phyloP scores from a whole-genome alignment of 2,113 vertebrate species.

The Proterorhinus semilunaris region DNA sequence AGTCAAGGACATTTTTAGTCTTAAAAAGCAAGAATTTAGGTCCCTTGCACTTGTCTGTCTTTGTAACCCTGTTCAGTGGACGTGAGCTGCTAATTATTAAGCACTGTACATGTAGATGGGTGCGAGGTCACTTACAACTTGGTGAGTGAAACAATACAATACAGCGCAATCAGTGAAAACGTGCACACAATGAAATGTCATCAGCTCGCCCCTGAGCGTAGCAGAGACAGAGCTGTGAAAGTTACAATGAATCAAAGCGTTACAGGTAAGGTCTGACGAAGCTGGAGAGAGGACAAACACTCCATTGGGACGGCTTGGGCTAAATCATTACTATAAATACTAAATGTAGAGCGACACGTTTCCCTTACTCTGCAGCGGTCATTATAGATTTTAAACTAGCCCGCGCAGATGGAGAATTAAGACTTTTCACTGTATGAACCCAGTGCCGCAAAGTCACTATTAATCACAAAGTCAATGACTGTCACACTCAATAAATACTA shows the following conservation, averaged over 20 bases:
- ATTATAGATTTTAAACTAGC: neutral
- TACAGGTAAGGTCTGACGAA: conserved; percentile 53
- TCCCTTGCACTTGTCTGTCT: neutral
- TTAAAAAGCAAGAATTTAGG: neutral
- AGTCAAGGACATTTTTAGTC: conserved; percentile 42
- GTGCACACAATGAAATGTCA: neutral
- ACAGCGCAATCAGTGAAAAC: neutral
- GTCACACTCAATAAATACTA: conserved; percentile 4
- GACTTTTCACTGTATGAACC: neutral
- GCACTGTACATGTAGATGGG: neutral
- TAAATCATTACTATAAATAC: conserved; percentile 68
- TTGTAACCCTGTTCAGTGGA: conserved; percentile 7
- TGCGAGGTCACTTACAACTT: neutral
- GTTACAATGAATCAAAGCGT: conserved; percentile 61
- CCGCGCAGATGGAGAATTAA: neutral
- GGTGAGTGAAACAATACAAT: neutral
- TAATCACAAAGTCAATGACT: neutral
- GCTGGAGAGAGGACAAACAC: conserved; percentile 59
- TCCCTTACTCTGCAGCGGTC: conserved; percentile 11
- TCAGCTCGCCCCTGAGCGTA: conserved; percentile 13
- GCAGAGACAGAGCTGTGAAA: conserved; percentile 23
- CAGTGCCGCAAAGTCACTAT: neutral
- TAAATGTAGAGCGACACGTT: conserved; percentile 21
- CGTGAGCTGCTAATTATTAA: neutral
- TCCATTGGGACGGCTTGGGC: conserved; percentile 55